Evolutionary conservation across 2,888 invertebrate species (phyloP).

Genomic region (Ophion ventricosus): DNA sequence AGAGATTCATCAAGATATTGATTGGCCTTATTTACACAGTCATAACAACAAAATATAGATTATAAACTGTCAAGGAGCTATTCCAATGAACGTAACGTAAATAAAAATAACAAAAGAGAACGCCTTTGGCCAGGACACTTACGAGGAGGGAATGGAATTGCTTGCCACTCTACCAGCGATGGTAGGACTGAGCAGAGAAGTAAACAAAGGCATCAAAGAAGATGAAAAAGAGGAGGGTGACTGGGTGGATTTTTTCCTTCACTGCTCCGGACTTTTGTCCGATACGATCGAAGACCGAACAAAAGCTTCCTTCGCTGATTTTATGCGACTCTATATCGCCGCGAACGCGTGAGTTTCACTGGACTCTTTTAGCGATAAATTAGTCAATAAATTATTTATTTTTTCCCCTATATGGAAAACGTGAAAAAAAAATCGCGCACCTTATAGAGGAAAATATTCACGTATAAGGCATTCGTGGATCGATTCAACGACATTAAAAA

Average conservation of each 20-base stretch:
- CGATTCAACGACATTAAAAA: too few species aligned
- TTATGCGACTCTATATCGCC: slow-evolving; percentile 75
- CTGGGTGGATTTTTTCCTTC: slow-evolving; percentile 76
- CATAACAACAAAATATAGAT: not conserved
- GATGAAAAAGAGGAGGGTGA: slow-evolving; percentile 70
- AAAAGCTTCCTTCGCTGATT: slow-evolving; percentile 71
- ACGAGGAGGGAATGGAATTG: slow-evolving; percentile 79
- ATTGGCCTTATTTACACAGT: not conserved
- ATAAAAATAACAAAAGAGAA: not conserved
- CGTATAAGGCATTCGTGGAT: too few species aligned
- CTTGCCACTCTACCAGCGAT: slow-evolving; percentile 78
- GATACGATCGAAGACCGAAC: slow-evolving; percentile 65
- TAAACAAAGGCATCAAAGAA: slow-evolving; percentile 51
- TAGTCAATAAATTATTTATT: too few species aligned
- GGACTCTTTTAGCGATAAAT: not conserved
- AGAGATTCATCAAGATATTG: not conserved
- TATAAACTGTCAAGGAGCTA: not conserved
- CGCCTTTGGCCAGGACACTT: slow-evolving; percentile 72
- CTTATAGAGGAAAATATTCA: too few species aligned
- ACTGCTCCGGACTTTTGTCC: slow-evolving; percentile 69
- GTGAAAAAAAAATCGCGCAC: too few species aligned
- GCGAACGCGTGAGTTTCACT: slow-evolving; percentile 76
- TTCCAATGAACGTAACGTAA: not conserved
- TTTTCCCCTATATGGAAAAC: too few species aligned
- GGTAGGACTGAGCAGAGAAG: slow-evolving; percentile 71